These are phyloP conservation scores for Scaptomyza montana DNA, from an alignment of 1,140 invertebrate species.

Conservation along the genomic window DNA sequence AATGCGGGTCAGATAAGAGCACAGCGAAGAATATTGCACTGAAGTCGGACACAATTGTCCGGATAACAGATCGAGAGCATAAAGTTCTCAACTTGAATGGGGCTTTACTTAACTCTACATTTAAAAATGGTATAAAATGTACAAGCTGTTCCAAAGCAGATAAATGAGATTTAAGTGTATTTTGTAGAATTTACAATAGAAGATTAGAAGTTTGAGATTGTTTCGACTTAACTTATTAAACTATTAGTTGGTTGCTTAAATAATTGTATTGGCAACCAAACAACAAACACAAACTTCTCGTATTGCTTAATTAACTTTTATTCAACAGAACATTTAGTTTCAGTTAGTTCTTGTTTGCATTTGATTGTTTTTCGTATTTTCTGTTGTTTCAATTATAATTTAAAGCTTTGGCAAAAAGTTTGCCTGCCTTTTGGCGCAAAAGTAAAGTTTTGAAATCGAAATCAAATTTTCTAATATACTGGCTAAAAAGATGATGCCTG, in stretches of 20 bases:
- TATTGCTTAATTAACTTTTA: conserved; percentile 15
- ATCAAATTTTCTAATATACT: conserved; percentile 13
- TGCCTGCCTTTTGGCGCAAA: conserved; percentile 52
- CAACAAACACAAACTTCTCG: conserved; percentile 4
- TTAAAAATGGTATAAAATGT: neutral
- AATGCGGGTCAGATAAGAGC: conserved; percentile 31
- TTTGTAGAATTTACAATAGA: no score
- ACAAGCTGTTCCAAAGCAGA: neutral
- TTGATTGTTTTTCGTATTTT: conserved; percentile 3
- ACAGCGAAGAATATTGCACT: neutral
- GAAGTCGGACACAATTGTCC: neutral
- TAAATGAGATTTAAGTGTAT: neutral
- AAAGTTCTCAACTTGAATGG: neutral
- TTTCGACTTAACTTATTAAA: neutral
- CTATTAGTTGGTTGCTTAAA: neutral
- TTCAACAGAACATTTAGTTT: conserved; percentile 13
- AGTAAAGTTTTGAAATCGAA: conserved; percentile 44
- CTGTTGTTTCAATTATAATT: conserved; percentile 38
- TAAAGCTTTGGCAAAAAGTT: conserved; percentile 38
- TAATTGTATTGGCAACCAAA: neutral
- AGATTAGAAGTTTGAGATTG: no score
- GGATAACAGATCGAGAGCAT: neutral
- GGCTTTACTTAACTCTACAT: neutral
- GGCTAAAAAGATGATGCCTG: conserved; percentile 8
- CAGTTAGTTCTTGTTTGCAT: neutral